Percentiles rank a stretch among this genome's conserved stretches.
Evolutionary conservation across 1,140 invertebrate species (phyloP).

Genomic region (Rhopalosiphum padi): DNA sequence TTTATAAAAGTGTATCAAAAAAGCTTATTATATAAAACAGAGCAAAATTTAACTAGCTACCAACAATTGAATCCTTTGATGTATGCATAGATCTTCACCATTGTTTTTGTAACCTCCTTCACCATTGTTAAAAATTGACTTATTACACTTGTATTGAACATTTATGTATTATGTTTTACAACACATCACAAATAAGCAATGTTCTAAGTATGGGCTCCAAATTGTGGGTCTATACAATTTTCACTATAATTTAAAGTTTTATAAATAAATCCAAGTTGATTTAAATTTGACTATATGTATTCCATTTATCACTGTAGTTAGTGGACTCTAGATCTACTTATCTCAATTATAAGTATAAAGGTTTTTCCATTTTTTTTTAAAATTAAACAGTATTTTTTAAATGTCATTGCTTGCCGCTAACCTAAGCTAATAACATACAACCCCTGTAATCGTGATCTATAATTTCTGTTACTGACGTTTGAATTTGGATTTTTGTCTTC

Average conservation of each 20-base stretch:
- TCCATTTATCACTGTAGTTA: background rate
- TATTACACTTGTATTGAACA: too few species aligned
- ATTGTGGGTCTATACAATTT: background rate
- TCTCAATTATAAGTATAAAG: background rate
- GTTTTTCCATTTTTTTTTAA: background rate
- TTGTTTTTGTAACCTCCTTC: background rate
- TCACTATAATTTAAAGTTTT: background rate
- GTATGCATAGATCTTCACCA: background rate
- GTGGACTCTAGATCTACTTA: background rate
- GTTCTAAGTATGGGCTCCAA: background rate
- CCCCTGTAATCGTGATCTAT: background rate
- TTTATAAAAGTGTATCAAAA: too few species aligned
- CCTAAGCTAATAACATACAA: background rate
- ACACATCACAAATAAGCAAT: background rate
- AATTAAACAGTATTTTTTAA: background rate
- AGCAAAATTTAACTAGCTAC: too few species aligned
- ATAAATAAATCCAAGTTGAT: background rate
- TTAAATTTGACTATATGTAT: background rate
- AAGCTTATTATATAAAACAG: too few species aligned
- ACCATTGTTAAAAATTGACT: too few species aligned
- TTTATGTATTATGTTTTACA: background rate
- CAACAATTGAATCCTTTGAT: too few species aligned
- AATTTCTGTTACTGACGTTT: background rate
- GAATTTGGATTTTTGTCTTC: background rate
- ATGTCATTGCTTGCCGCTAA: background rate